Base-by-base conservation (phyloP, 2,888 invertebrate species). In the Spialia ferax region DNA sequence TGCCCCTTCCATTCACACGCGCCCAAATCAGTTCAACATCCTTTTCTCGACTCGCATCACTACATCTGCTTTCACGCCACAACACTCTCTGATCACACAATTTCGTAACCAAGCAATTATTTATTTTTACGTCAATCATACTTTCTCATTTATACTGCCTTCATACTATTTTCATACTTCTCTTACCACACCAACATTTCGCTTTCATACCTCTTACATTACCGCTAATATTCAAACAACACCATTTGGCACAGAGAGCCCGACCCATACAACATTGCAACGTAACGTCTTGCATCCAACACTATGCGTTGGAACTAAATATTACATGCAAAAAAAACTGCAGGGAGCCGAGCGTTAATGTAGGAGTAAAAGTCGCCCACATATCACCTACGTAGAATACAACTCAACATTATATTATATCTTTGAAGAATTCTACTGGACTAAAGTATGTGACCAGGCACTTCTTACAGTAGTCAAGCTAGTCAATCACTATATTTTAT, bases 161-260 rank as follows among this genome's bases (percentile, higher is more conserved):
- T n/a, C n/a, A n/a, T n/a, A n/a, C n/a, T n/a, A n/a, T n/a, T n/a
- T n/a, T n/a, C n/a, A n/a, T n/a, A n/a, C n/a, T n/a, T n/a, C n/a
- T n/a, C n/a, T n/a, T n/a, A n/a, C n/a, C n/a, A n/a, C n/a, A n/a
- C n/a, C n/a, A n/a, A n/a, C n/a, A n/a, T n/a, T n/a, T n/a, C n/a
- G n/a, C n/a, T n/a, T n/a, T n/a, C n/a, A n/a, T n/a, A 96, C 95
- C 97, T 97, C 94, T 85, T 87, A 88, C 88, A 92, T 82, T 77
- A 90, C 87, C 87, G 86, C 83, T 81, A 84, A 83, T 80, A 78
- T 84, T 87, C 86, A 88, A 83, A 88, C 82, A 84, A 82, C 82
- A 77, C 62, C 64, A 67, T 65, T 32, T 26, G 38, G n/a, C n/a
- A n/a, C n/a, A 48, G 10, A 56, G 60, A 55, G 26, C 15, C 23